Evolutionary conservation across 1,140 invertebrate species (phyloP), one percentile per base, ranked within the genome.

Genomic region (Sipha flava): DNA sequence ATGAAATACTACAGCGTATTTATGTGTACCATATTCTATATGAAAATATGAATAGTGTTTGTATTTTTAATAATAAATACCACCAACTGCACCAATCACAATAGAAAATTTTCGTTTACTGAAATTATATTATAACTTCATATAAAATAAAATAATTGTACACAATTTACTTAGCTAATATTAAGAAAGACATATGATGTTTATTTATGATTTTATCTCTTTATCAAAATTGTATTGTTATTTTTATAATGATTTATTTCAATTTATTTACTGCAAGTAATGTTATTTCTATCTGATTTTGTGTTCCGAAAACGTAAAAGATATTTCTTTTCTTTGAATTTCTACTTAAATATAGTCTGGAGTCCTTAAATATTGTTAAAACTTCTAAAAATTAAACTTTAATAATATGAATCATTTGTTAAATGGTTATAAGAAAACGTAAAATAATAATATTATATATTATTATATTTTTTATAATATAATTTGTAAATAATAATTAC

Each of bases 31-130:
- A 23, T 29, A 14, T 57, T 57, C 5, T 16, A 23, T 57, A 57
- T 57, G 10, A 23, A 66, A 66, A 66, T n/a, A 66, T 43, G 43
- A 66, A 43, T 66, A 66, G 64, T n/a, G n/a, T 43, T 43, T 43
- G 43, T 2, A 43, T 66, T 43, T 66, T 66, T 66, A 66, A 66
- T 66, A 66, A 66, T 66, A 66, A 43, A 43, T 66, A 66, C 34
- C 10, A 23, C 21, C 16, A 40, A 23, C 29, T 5, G n/a, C 12
- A 9, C 18, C 26, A 18, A 31, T 18, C 9, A 31, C 31, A 2
- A 7, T 4, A 26, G 21, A 43, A 66, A 1, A 66, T 23, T 66
- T 23, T 66, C 6, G 64, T 43, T 14, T 23, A 23, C 34, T 21
- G 7, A 66, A 66, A 43, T 16, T 5, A 66, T 43, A 21, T 66